Conservation (phyloP, 2,113 vertebrate genomes). For the Phalacrocorax carbo region DNA sequence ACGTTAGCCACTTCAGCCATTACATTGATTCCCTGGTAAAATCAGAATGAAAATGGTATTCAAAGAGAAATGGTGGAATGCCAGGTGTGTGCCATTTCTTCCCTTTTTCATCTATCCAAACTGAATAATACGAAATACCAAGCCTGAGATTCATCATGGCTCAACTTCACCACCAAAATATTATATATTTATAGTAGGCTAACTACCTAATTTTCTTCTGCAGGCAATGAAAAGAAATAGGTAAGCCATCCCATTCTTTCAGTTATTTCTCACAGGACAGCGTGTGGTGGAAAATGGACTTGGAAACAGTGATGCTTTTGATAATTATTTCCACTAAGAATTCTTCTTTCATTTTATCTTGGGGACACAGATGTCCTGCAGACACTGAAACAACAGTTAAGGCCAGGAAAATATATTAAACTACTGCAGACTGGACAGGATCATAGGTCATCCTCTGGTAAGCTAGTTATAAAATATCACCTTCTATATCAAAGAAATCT, state of each 20-base stretch:
- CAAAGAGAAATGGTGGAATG: background rate
- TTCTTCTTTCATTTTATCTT: background rate
- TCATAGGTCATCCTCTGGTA: background rate
- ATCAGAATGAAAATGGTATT: background rate
- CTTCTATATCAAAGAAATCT: background rate
- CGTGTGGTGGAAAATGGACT: background rate
- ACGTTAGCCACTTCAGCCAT: background rate
- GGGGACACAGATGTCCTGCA: background rate
- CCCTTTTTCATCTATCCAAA: background rate
- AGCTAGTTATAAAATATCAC: background rate
- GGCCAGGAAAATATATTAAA: slow-evolving; percentile 14
- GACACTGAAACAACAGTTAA: background rate
- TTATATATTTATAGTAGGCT: background rate
- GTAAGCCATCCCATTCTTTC: background rate
- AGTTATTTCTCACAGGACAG: background rate
- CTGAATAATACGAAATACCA: background rate
- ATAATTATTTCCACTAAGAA: background rate
- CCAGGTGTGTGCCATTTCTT: background rate
- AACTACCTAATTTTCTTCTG: background rate
- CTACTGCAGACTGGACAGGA: background rate
- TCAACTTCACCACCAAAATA: background rate
- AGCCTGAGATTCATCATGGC: background rate
- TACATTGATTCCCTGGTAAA: background rate
- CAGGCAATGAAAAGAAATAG: background rate
- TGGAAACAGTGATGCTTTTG: background rate